Evolutionary conservation across 35 echinoderm and acorn worm species (phyloP), one percentile per base, ranked within the genome.

Genomic region (Lytechinus variegatus): DNA sequence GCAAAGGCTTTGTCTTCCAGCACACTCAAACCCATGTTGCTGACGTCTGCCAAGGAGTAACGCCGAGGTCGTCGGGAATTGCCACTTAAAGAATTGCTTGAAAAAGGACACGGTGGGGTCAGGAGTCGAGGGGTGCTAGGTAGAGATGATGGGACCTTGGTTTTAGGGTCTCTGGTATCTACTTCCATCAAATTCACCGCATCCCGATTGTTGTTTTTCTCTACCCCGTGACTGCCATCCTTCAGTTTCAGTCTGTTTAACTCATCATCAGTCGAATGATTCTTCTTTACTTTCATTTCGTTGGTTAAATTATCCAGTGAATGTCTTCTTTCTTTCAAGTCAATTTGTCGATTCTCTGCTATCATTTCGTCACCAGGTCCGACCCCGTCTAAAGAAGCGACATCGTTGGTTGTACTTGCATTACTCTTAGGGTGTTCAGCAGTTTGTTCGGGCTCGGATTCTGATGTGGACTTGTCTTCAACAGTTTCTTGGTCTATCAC

Each of bases 1-100:
- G 92, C 53, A 57, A 93, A 93, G 9, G 92, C 55, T 57, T 54
- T 33, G 12, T 93, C 92, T 57, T 93, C 52, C 6, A 57, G 53
- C 11, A 93, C 92, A 54, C 92, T 93, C 10, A 93, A 54, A 55
- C 92, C 52, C 92, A 93, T 93, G 54, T 93, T 93, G 27, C 92
- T 93, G 27, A 57, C 53, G n/a, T 93, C 52, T 33, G 92, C 92
- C 24, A 93, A 57, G 8, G 92, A 93, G 54, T 93, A 93, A 28
- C 92, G 92, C 4, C 92, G 92, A 5, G 52, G 92, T 27, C 92
- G 92, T 6, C 92, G 55, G 9, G 52, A 60, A 53, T 52, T 92
- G 87, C 27, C 72, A 54, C 27, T 29, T 27, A 54, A 27, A 12
- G 33, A 44, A 44, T 2, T 44, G 33, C 33, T 44, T 44, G 33